Evolutionary conservation across 2,113 vertebrate genomes (phyloP), one percentile per base, ranked within the genome.

Genomic region (Ameiurus melas): DNA sequence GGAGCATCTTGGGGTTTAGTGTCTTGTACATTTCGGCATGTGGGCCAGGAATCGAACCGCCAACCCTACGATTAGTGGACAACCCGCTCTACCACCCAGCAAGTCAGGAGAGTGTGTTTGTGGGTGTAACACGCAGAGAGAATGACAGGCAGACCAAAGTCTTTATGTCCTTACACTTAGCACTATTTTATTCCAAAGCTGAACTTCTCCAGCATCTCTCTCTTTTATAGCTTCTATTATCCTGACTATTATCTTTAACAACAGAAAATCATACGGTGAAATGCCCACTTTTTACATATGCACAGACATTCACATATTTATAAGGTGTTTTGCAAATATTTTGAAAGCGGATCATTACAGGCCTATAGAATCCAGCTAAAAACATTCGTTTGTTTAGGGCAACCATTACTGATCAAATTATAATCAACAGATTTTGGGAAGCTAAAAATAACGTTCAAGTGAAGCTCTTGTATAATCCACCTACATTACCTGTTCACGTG

Each of bases 401-500:
- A 66, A 22, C 27, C 14, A 4, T 85, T 55, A 55, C 20, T 71
- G 51, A 39, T 68, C 51, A 57, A 43, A 19, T 64, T 68, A 68
- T 39, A 71, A 82, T 81, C 43, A 36, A 80, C 39, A 71, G 78
- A 77, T 75, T 88, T 83, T 71, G 36, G 33, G 16, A 43, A 85
- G 89, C 88, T 91, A 89, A 90, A 94, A 92, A 92, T 93, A 93
- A 89, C 51, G 47, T 79, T 57, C 22, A 89, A 84, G 87, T 43
- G 36, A 85, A 86, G 73, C 83, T 85, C 80, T 92, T 93, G 91
- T 91, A 84, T 93, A 92, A 94, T 89, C 91, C 90, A 91, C 90
- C 90, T 93, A 82, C 93, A 91, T 91, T 90, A 92, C 47, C 87
- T 91, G 90, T 92, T 90, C 93, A 92, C 93, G 90, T 91, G 88